Conservation (phyloP, 1,140 invertebrate species). For the Drosophila cardini region DNA sequence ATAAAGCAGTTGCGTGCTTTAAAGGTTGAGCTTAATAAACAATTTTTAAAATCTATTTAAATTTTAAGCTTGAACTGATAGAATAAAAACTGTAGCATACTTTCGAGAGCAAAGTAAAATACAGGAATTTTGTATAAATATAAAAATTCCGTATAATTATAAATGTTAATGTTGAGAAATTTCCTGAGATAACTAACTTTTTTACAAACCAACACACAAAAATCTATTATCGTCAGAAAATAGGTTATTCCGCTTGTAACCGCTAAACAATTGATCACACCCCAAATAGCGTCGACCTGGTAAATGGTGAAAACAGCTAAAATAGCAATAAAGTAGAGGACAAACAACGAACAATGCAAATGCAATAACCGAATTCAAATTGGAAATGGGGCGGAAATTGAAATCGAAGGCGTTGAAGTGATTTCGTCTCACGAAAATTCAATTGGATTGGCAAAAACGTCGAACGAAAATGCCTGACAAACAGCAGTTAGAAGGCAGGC, state of each 20-base stretch:
- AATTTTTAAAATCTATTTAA: too few relatives aligned
- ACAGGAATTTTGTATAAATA: too few relatives aligned
- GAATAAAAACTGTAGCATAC: too few relatives aligned
- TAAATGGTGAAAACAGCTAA: constrained; percentile 23
- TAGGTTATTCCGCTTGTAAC: constrained; percentile 9
- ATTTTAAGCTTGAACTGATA: too few relatives aligned
- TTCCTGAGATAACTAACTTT: not conserved
- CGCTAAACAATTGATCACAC: constrained; percentile 10
- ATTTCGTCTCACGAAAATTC: constrained; percentile 81
- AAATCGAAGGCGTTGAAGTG: constrained; percentile 83
- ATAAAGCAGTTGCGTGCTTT: too few relatives aligned
- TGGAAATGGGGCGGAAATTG: constrained; percentile 78
- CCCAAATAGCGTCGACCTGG: not conserved
- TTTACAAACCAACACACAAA: not conserved
- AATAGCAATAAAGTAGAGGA: constrained; percentile 36
- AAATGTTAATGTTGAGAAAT: too few relatives aligned
- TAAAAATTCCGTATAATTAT: too few relatives aligned
- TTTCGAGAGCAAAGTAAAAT: too few relatives aligned
- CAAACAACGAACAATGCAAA: constrained; percentile 48
- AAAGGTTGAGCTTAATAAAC: too few relatives aligned
- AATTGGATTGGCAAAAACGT: constrained; percentile 62
- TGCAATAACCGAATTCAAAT: constrained; percentile 73
- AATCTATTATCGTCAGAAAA: not conserved
- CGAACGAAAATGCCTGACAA: constrained; percentile 55
- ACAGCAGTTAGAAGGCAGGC: constrained; percentile 30